Evolutionary conservation across 2,113 vertebrate species (phyloP).

Genomic region (Lathamus discolor): DNA sequence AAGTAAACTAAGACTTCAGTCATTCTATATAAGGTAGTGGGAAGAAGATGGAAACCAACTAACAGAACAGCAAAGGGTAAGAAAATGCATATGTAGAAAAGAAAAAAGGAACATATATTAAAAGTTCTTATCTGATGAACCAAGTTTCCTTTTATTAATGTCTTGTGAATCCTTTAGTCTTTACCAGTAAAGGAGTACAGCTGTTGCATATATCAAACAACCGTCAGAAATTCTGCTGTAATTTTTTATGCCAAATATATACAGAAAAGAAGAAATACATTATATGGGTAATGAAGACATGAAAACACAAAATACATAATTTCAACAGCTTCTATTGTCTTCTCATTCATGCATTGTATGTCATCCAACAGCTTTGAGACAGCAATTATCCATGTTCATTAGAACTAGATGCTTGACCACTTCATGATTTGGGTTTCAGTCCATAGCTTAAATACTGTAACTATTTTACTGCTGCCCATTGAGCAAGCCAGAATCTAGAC

Average conservation of each 20-base stretch:
- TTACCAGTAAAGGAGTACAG: neutral
- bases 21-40: neutral
- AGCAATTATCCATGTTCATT: neutral
- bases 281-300: neutral
- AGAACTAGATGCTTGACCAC: neutral
- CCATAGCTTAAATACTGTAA: neutral
- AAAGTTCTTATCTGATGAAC: conserved; percentile 9
- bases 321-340: neutral
- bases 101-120: neutral
- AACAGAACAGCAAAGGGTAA: neutral
- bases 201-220: neutral
- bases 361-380: neutral
- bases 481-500: neutral
- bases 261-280: neutral
- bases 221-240: neutral
- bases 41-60: neutral
- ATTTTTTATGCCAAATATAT: neutral
- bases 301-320: neutral
- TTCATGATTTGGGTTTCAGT: neutral
- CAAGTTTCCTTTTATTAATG: neutral
- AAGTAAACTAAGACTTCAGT: conserved; percentile 17
- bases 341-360: neutral
- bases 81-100: neutral
- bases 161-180: neutral
- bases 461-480: neutral